Base-by-base conservation (phyloP, 2,113 vertebrate species). In the Thermophis baileyi region DNA sequence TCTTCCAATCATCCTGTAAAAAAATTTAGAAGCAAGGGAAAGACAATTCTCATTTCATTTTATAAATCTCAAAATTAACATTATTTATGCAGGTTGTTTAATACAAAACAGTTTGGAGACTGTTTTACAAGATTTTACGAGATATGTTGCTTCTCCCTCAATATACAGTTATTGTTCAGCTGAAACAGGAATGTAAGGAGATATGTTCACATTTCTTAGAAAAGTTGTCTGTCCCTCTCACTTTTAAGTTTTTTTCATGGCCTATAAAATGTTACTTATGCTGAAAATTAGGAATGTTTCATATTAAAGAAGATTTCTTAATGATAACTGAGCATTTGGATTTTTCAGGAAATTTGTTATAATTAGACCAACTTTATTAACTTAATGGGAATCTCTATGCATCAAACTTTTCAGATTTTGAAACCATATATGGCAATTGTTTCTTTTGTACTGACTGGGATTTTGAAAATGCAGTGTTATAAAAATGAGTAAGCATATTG, bases 401-500 rank as follows among this genome's bases (percentile, higher is more conserved):
- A 89, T 87, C 25, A 46, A 47, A 30, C 11, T 86, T 93, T 40
- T 0, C 90, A 12, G 55, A 8, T 69, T 55, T 11, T 94, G 40
- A 25, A 87, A 93, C 93, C 14, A 25, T 90, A 20, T 40, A 3
- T 90, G 54, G 49, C 51, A 30, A 85, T 94, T 95, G 46, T 94
- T 55, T 25, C 10, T 53, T 30, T 94, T 16, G 10, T 90, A 91
- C 11, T 93, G 1, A 30, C 57, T 94, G 53, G 88, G 91, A 69
- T 22, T 53, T 89, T 89, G 51, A 94, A 47, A 86, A 25, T 0
- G 53, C 63, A 92, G 90, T 53, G n/a, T 1, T 63, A 2, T 85
- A 89, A 69, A 91, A 86, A 4, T 91, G 93, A 47, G 87, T 94
- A 60, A 85, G 85, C 20, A 46, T 5, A 74, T 93, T 94, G 88